phyloP scores from a whole-genome alignment of 2,113 vertebrate genomes.

The Setophaga kirtlandii region DNA sequence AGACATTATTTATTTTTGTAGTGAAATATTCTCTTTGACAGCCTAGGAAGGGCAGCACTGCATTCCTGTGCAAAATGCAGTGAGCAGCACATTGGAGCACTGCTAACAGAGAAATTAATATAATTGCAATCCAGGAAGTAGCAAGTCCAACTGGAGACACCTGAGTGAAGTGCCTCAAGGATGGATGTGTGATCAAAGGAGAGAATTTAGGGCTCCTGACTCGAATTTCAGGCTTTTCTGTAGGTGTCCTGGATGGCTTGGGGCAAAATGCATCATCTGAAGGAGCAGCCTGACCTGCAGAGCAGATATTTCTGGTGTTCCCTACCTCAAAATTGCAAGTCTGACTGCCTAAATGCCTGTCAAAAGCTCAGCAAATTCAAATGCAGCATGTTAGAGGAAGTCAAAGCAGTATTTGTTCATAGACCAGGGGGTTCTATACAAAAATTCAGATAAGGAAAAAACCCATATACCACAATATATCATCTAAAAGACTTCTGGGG shows the following conservation, averaged over 20 bases:
- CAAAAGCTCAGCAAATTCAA: neutral
- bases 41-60: neutral
- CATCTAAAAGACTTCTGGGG: neutral
- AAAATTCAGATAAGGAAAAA: neutral
- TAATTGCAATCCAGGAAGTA: neutral
- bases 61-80: conserved; percentile 26
- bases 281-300: neutral
- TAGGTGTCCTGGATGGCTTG: neutral
- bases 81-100: neutral
- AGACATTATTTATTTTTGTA: conserved; percentile 55
- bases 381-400: neutral
- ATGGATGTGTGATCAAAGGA: neutral
- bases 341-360: neutral
- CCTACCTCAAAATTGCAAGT: neutral
- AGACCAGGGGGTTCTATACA: neutral
- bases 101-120: neutral
- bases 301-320: neutral
- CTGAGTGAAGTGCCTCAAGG: neutral
- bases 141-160: neutral
- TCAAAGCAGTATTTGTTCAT: neutral
- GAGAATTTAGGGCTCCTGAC: neutral
- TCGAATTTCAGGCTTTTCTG: neutral
- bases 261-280: neutral
- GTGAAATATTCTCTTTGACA: conserved; percentile 19
- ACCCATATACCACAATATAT: rapidly evolving